phyloP scores from a whole-genome alignment of 1,140 invertebrate genomes.

The Habropoda laboriosa region DNA sequence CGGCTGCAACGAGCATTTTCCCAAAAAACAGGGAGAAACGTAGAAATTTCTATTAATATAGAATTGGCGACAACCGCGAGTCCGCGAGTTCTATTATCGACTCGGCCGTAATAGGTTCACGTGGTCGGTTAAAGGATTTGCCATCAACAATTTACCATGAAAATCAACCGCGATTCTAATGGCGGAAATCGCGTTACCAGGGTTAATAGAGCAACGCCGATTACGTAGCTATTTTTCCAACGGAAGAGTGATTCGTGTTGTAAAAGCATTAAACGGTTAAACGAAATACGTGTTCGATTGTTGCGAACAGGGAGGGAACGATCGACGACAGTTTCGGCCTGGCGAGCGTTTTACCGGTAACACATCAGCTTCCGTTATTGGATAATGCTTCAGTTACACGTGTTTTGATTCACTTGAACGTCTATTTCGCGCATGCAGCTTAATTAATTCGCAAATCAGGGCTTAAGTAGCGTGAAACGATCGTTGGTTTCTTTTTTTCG shows the following conservation, averaged over 20 bases:
- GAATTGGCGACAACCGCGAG: too few relatives aligned
- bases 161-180: background rate
- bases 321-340: background rate
- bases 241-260: background rate
- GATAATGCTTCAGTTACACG: conserved; percentile 36
- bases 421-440: background rate
- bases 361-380: conserved; percentile 14
- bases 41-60: too few relatives aligned
- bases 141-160: background rate
- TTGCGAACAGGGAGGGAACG: background rate
- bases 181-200: background rate
- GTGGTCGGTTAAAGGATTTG: background rate
- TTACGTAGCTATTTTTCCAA: background rate
- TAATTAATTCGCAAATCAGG: conserved; percentile 18
- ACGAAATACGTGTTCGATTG: conserved; percentile 1
- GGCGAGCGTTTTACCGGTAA: background rate
- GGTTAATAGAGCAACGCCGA: background rate
- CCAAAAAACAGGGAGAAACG: too few relatives aligned
- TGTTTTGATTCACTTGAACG: background rate
- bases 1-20: too few relatives aligned
- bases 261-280: conserved; percentile 2
- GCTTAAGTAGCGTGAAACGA: background rate
- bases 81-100: too few relatives aligned
- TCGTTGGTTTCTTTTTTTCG: background rate
- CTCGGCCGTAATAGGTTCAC: too few relatives aligned